A percentile compares a stretch with the other conserved stretches of the same genome.
These are phyloP conservation scores for Drosophila anceps DNA, from an alignment of 2,888 invertebrate genomes.

Conservation along the genomic window DNA sequence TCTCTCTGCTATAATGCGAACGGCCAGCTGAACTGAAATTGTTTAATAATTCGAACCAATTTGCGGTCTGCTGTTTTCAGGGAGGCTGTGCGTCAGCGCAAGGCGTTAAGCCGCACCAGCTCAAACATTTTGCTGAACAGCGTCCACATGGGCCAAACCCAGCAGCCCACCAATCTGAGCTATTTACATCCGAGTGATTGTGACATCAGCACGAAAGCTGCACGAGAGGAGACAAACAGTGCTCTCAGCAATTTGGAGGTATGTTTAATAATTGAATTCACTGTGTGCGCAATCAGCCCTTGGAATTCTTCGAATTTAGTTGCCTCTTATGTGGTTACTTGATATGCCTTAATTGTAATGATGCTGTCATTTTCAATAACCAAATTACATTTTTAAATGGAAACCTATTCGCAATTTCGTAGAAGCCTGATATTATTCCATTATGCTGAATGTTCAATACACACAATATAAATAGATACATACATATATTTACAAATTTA, in stretches of 20 bases:
- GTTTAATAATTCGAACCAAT: conserved; percentile 24
- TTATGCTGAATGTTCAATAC: neutral
- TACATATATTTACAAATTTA: too few relatives aligned
- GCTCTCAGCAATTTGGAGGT: conserved; percentile 86
- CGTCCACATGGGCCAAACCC: conserved; percentile 92
- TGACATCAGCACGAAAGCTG: conserved; percentile 85
- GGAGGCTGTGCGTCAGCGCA: conserved; percentile 93
- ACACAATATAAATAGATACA: too few relatives aligned
- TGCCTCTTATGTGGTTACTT: neutral
- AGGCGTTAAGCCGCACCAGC: conserved; percentile 93
- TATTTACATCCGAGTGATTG: conserved; percentile 88
- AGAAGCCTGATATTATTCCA: neutral
- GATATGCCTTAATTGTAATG: neutral
- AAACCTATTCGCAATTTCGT: neutral
- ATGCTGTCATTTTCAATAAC: neutral
- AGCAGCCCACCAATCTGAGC: conserved; percentile 89
- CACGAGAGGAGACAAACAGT: conserved; percentile 85
- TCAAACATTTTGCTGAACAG: conserved; percentile 94
- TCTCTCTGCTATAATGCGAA: conserved; percentile 27
- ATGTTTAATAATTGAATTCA: conserved; percentile 34
- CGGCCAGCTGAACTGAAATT: conserved; percentile 7
- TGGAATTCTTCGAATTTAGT: neutral
- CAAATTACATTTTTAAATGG: neutral
- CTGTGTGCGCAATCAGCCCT: neutral
- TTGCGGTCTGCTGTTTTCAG: conserved; percentile 79